Base-by-base conservation (phyloP, 2,888 invertebrate species). In the Pterostichus niger region DNA sequence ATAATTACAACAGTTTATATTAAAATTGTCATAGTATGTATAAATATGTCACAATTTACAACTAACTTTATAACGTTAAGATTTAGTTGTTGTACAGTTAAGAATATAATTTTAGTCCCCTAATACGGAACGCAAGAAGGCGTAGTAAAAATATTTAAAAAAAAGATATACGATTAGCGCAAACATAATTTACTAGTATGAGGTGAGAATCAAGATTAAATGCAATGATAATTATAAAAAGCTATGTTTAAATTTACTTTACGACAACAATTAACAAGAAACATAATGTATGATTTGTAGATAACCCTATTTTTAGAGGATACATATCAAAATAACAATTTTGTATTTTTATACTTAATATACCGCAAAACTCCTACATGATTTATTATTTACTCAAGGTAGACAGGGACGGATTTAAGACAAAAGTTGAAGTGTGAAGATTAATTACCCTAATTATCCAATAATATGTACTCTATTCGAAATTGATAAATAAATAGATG, bases 21-120 rank as follows among this genome's bases (percentile, higher is more conserved):
- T 31, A 59, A 31, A 59, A 31, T 59, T 59, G 31, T 59, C 31
- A 59, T 59, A 59, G 31, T n/a, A 59, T 31, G n/a, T n/a, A n/a
- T 59, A 59, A 59, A 59, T 59, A 59, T 59, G 59, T 31, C 59
- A 59, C 59, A 59, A 24, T 24, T 24, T 3, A 24, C 24, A 24
- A 24, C 24, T 10, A 59, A 59, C 7, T 24, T 11, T 24, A 59
- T 15, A 59, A 31, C 31, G 31, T 59, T 59, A 24, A 59, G 59
- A 59, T 59, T 59, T 59, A 59, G 59, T 31, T 10, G 59, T 31
- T 59, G 31, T 59, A 59, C 33, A 59, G 59, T 59, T 59, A 59
- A 59, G 24, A 59, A 31, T 59, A 31, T 59, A 64, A 64, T 64
- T 64, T 64, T 64, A 64, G 64, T 64, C 13, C 64, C 35, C 64